Percentiles rank a stretch among this genome's conserved stretches.
Evolutionary conservation across 2,113 vertebrate genomes (phyloP).

Genomic region (Daboia siamensis): DNA sequence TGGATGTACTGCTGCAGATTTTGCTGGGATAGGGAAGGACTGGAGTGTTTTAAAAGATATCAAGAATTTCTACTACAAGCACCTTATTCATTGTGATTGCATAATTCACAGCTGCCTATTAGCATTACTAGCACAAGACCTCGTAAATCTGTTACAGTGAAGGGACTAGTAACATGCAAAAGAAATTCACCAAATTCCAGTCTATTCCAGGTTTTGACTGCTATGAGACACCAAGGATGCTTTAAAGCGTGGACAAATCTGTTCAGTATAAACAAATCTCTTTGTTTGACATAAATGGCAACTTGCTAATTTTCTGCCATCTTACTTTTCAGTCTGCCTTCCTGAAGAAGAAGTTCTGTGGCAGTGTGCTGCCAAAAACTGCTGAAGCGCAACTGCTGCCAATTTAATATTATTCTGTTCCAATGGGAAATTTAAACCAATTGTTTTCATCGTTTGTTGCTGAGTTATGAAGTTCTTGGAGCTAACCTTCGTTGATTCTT

Average conservation of each 20-base stretch:
- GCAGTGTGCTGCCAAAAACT: conserved; percentile 11
- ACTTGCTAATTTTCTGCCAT: conserved; percentile 10
- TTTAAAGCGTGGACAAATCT: not conserved
- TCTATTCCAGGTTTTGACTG: not conserved
- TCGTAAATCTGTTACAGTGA: not conserved
- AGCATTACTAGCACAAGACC: not conserved
- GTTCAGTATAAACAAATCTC: not conserved
- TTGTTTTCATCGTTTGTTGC: conserved; percentile 23
- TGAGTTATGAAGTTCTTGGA: conserved; percentile 20
- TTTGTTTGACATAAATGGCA: conserved; percentile 6
- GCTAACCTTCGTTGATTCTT: conserved; percentile 20
- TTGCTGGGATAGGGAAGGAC: not conserved
- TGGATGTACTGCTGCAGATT: not conserved
- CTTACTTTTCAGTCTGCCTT: not conserved
- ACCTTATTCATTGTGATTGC: not conserved
- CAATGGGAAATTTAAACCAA: conserved; percentile 15
- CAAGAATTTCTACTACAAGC: not conserved
- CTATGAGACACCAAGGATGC: not conserved
- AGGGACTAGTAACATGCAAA: not conserved
- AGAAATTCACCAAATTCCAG: not conserved
- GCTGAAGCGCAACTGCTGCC: conserved; percentile 14
- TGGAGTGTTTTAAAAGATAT: not conserved
- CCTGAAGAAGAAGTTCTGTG: not conserved
- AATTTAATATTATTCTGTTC: conserved; percentile 28
- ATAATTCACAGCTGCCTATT: not conserved